Conservation (phyloP, 2,888 invertebrate species). For the Glaucopsyche alexis region DNA sequence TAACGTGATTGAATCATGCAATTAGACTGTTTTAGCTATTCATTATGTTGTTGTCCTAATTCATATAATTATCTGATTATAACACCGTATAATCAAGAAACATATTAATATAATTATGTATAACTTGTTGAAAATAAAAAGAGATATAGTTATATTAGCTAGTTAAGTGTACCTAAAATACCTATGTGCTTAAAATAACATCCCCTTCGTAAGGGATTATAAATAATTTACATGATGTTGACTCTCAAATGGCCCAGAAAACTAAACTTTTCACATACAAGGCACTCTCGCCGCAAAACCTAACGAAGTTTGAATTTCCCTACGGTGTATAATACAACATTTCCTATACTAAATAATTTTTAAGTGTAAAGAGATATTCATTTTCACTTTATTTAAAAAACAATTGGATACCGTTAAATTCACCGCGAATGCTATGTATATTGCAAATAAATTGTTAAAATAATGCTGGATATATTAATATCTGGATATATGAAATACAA, state of each 20-base stretch:
- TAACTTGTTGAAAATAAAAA: background rate
- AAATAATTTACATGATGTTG: constrained; percentile 27
- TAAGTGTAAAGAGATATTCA: constrained; percentile 5
- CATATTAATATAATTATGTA: background rate
- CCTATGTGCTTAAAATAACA: background rate
- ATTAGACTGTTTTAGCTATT: background rate
- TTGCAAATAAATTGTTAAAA: background rate
- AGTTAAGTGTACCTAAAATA: background rate
- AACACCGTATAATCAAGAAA: background rate
- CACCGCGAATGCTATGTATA: background rate
- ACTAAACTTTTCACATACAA: constrained; percentile 32
- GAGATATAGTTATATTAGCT: background rate
- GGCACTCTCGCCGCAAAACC: constrained; percentile 30
- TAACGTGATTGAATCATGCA: background rate
- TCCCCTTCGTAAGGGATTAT: background rate
- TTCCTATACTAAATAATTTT: constrained; percentile 34
- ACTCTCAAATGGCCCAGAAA: constrained; percentile 31
- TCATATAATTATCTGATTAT: background rate
- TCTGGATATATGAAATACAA: too few relatives aligned
- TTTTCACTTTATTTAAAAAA: background rate
- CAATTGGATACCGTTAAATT: background rate
- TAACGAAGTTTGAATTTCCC: constrained; percentile 39
- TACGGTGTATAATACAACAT: constrained; percentile 32
- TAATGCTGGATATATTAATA: background rate
- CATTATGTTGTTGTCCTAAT: background rate